A percentile compares a stretch with the other conserved stretches of the same genome.
Conservation (phyloP, 1,140 invertebrate genomes). For the Aphelenchoides fujianensis region DNA sequence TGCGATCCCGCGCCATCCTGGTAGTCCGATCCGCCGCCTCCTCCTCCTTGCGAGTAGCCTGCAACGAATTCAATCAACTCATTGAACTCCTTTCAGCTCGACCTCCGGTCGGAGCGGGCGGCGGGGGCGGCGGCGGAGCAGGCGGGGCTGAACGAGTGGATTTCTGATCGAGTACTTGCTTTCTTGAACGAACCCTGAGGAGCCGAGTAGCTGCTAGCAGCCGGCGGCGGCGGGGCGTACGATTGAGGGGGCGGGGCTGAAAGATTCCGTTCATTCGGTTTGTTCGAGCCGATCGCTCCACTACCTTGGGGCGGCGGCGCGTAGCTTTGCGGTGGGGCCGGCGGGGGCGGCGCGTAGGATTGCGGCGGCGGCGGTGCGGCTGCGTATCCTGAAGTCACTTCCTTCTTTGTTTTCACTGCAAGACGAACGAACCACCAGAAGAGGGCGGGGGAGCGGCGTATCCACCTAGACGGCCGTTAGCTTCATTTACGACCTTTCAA, state of each 20-base stretch:
- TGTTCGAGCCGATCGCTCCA: too few relatives aligned
- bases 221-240: neutral
- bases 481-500: neutral
- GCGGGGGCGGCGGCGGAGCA: neutral
- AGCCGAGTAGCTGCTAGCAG: neutral
- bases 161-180: neutral
- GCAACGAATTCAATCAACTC: neutral
- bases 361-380: neutral
- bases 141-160: neutral
- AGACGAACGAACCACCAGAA: neutral
- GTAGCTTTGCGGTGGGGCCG: neutral
- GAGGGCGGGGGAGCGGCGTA: neutral
- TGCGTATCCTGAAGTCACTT: neutral
- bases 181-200: neutral
- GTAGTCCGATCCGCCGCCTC: neutral
- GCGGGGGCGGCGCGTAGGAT: neutral
- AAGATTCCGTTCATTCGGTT: too few relatives aligned
- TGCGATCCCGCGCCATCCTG: neutral
- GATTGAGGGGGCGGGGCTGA: neutral
- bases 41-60: neutral
- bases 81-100: neutral
- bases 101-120: neutral
- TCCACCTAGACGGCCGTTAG: neutral
- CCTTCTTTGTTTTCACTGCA: neutral
- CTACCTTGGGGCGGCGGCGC: neutral